Conservation (phyloP, 1,140 invertebrate species). For the Lucilia cuprina region DNA sequence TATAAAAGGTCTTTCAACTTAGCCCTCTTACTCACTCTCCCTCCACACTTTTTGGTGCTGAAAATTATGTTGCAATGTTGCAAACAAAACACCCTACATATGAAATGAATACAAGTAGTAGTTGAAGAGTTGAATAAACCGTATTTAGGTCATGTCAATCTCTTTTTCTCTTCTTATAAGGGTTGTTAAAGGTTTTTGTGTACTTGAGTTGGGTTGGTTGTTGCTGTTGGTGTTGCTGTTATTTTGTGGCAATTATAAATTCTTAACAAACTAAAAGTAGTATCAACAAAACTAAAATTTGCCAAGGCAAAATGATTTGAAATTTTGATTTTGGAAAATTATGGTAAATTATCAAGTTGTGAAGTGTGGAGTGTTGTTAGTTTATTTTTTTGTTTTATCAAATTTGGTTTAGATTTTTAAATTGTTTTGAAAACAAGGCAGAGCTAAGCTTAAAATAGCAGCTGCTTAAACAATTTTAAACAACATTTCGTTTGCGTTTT, state of each 20-base stretch:
- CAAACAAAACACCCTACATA: background rate
- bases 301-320: background rate
- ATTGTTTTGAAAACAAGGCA: background rate
- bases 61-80: background rate
- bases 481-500: background rate
- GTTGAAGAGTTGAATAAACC: background rate
- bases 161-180: background rate
- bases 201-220: background rate
- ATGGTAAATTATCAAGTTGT: conserved; percentile 16
- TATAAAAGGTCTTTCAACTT: too few relatives aligned
- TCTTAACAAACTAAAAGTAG: background rate
- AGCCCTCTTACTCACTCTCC: too few relatives aligned
- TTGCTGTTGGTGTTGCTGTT: background rate
- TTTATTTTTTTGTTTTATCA: conserved; percentile 5
- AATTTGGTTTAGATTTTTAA: conserved; percentile 12
- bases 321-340: background rate
- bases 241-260: background rate
- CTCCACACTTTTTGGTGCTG: too few relatives aligned
- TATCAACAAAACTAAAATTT: background rate
- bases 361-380: background rate
- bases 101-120: background rate
- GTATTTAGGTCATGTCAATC: conserved; percentile 16
- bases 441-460: background rate
- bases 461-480: background rate
- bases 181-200: background rate